A percentile compares a stretch with the other conserved stretches of the same genome.
Conservation (phyloP, 2,797 vertebrate genomes). For the Cuniculus paca region DNA sequence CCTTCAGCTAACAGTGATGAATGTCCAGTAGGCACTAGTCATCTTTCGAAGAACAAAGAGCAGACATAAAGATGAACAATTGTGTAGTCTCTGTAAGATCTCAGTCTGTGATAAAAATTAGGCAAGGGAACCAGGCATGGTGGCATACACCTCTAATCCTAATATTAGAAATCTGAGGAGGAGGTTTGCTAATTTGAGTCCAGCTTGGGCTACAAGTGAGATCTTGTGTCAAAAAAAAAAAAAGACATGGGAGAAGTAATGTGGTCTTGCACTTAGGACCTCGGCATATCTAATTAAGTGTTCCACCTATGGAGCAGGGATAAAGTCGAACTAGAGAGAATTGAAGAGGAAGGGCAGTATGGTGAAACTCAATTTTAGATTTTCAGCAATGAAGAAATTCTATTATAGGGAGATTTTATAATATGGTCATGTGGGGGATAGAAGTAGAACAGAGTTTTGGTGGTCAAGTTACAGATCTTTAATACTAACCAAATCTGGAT, state of each 20-base stretch:
- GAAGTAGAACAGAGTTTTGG: neutral
- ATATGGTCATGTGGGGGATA: neutral
- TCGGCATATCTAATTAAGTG: neutral
- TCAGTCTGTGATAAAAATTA: neutral
- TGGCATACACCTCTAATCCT: neutral
- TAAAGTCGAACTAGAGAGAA: neutral
- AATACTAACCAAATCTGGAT: neutral
- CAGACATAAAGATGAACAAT: neutral
- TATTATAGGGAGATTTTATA: neutral
- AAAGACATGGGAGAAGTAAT: neutral
- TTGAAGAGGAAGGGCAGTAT: neutral
- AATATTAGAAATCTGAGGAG: neutral
- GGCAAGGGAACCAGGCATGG: neutral
- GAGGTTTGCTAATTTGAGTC: neutral
- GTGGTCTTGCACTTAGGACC: neutral
- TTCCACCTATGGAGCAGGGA: neutral
- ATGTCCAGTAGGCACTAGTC: neutral
- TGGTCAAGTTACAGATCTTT: neutral
- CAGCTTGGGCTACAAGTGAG: neutral
- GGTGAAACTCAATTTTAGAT: conserved; percentile 1
- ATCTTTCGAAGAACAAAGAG: neutral
- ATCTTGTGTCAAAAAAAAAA: neutral
- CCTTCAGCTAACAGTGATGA: neutral
- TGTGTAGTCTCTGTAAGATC: neutral
- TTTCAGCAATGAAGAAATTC: neutral